Evolutionary conservation across 2,113 vertebrate species (phyloP), one percentile per base, ranked within the genome.

Genomic region (Hepsetus odoe): DNA sequence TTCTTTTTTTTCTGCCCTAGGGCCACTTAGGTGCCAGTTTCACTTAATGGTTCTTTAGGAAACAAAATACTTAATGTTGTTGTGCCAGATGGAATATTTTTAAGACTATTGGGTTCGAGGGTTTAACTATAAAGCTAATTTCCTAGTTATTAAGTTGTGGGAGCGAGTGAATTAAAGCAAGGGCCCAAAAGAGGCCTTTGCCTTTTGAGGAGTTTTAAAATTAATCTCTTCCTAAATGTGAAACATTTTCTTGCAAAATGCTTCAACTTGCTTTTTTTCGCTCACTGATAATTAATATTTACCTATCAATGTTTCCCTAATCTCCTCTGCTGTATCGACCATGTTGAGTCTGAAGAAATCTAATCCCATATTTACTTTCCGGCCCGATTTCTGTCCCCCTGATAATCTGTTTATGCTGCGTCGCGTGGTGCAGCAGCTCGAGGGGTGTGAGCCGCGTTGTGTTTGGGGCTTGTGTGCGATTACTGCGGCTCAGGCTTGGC

Each of bases 371-470:
- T 77, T 83, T 77, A 77, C 69, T 77, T 73, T 61, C 42, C 68
- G 72, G 80, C 56, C 65, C 28, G 20, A 70, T 80, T 76, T 73
- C 73, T 73, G 61, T 76, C 74, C 84, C 82, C 87, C 81, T 86
- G 80, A 86, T 91, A 91, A 93, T 93, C 88, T 91, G 89, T 91
- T 90, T 89, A 91, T 90, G 90, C 88, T 84, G 83, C 88, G 89
- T 91, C 88, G 85, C 84, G 86, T 93, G 59, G 76, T 67, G 67
- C 42, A 56, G 76, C 20, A 89, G 89, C 88, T 90, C 88, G 85
- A 83, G 86, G 88, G 87, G 80, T 83, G 72, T 86, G 81, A 85
- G 76, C 51, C 64, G 69, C 58, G 75, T 77, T 72, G 80, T 78
- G 77, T 59, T 86, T 86, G 87, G 80, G 81, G 87, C 84, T 90